A percentile compares a stretch with the other conserved stretches of the same genome.
Conservation (phyloP, 1,140 invertebrate genomes). For the Bombus pyrosoma region DNA sequence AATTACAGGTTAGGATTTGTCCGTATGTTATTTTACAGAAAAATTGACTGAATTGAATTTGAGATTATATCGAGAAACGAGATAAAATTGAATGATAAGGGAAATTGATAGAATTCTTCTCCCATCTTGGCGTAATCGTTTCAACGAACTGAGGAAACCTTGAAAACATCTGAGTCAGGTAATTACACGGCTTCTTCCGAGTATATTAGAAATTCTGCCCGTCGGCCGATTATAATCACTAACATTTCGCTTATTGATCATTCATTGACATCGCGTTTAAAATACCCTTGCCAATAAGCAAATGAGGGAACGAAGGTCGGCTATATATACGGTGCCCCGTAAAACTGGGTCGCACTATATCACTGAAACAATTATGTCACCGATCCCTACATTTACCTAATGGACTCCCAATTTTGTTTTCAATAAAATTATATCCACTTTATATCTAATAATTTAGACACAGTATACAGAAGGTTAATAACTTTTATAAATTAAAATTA, state of each 20-base stretch:
- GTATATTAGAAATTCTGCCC: background rate
- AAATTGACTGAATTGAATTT: background rate
- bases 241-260: constrained; percentile 25
- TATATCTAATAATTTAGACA: background rate
- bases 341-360: constrained; percentile 13
- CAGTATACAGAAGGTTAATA: background rate
- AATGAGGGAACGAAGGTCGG: constrained; percentile 20
- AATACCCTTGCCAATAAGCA: constrained; percentile 31
- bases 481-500: background rate
- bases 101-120: background rate
- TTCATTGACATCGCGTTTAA: constrained; percentile 21
- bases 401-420: background rate
- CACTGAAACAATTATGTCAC: constrained; percentile 1
- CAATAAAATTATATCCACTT: background rate
- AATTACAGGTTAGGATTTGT: background rate
- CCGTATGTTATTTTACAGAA: background rate
- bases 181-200: constrained; percentile 44
- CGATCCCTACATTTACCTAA: background rate
- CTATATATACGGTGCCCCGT: background rate
- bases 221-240: constrained; percentile 12
- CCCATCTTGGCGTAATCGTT: background rate
- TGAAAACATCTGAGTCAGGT: constrained; percentile 45
- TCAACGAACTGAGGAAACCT: constrained; percentile 25
- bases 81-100: background rate
- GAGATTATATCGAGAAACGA: background rate